These are phyloP conservation scores for Acrobasis repandana DNA, from an alignment of 2,888 invertebrate genomes.

Conservation along the genomic window DNA sequence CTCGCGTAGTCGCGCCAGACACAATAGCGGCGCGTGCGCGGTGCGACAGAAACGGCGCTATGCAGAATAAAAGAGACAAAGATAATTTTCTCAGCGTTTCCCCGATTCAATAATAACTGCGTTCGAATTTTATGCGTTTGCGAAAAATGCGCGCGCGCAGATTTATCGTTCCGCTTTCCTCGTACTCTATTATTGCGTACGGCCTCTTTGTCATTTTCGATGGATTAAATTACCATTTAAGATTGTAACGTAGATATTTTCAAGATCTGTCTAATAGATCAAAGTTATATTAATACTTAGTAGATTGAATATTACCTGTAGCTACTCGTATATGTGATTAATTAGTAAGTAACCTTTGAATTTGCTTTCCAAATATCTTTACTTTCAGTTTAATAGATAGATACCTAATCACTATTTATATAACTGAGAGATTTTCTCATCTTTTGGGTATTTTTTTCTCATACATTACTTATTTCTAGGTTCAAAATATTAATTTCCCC, in stretches of 20 bases:
- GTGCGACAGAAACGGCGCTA: constrained; percentile 57
- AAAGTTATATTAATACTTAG: too few relatives aligned
- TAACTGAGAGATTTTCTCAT: too few relatives aligned
- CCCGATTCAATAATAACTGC: constrained; percentile 71
- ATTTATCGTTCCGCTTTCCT: constrained; percentile 73
- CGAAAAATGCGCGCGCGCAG: constrained; percentile 73
- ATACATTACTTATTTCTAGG: too few relatives aligned
- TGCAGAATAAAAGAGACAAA: constrained; percentile 48
- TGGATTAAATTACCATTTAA: constrained; percentile 2
- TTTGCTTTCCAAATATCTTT: too few relatives aligned
- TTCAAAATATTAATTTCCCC: too few relatives aligned
- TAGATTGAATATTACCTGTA: too few relatives aligned
- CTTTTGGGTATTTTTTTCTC: too few relatives aligned
- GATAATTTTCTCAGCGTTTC: constrained; percentile 44
- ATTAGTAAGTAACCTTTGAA: too few relatives aligned
- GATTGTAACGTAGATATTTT: background rate
- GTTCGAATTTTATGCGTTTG: constrained; percentile 78
- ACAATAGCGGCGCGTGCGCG: constrained; percentile 79
- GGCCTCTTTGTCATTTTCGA: constrained; percentile 28
- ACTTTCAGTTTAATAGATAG: too few relatives aligned
- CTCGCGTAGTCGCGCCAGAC: constrained; percentile 67
- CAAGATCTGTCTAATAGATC: too few relatives aligned
- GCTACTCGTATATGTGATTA: too few relatives aligned
- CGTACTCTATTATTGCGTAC: constrained; percentile 61
- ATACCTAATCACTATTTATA: too few relatives aligned